phyloP scores from a whole-genome alignment of 2,113 vertebrate genomes.

The Hypomesus transpacificus region DNA sequence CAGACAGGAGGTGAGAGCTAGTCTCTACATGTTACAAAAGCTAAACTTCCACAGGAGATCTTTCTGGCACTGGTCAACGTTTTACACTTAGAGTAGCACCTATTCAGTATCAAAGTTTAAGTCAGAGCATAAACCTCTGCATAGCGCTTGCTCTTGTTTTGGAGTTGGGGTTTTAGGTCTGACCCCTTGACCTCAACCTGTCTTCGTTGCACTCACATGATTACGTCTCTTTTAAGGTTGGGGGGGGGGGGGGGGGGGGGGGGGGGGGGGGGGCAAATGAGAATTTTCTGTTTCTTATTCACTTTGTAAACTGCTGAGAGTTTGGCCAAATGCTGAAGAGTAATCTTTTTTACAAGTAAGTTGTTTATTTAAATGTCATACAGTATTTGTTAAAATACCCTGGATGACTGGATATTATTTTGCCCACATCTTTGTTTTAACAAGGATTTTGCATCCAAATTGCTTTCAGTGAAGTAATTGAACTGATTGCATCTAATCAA shows the following conservation, averaged over 20 bases:
- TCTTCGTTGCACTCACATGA: slow-evolving; percentile 38
- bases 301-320: neutral
- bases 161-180: slow-evolving; percentile 2
- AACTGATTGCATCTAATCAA: neutral
- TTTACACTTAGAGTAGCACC: neutral
- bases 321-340: neutral
- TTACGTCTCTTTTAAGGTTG: slow-evolving; percentile 11
- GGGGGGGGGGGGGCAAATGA: neutral
- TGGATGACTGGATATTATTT: too few relatives aligned
- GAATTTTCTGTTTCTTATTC: neutral
- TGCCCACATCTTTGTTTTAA: too few relatives aligned
- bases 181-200: slow-evolving; percentile 44
- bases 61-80: neutral
- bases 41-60: neutral
- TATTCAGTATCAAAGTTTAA: neutral
- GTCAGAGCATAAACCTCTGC: neutral
- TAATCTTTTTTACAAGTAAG: neutral
- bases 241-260: too few relatives aligned
- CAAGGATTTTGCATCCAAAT: too few relatives aligned
- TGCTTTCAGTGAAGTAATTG: too few relatives aligned
- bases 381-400: neutral
- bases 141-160: neutral
- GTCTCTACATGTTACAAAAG: slow-evolving; percentile 20
- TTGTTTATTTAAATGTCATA: neutral
- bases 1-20: slow-evolving; percentile 18